A percentile compares a stretch with the other conserved stretches of the same genome.
phyloP scores from a whole-genome alignment of 1,140 invertebrate genomes.

The Trichonephila inaurata region DNA sequence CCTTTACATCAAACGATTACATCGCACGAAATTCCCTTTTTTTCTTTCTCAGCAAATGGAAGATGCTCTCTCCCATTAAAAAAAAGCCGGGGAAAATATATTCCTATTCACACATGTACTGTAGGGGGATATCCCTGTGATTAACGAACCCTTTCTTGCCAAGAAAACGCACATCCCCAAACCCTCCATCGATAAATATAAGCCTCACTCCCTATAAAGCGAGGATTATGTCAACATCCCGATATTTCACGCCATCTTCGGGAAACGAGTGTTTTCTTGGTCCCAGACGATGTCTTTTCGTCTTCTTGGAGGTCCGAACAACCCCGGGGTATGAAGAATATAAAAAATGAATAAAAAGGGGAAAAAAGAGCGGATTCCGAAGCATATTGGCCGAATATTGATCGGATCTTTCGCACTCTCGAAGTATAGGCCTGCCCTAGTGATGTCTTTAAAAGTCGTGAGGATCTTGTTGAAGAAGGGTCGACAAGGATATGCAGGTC shows the following conservation, averaged over 20 bases:
- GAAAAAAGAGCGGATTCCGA: background rate
- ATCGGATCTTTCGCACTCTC: background rate
- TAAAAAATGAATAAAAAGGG: background rate
- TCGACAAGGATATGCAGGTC: background rate
- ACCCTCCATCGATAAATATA: constrained; percentile 21
- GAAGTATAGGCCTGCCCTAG: background rate
- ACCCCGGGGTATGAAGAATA: background rate
- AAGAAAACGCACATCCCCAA: background rate
- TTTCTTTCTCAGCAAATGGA: background rate
- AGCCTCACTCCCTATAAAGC: background rate
- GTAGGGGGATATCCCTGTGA: background rate
- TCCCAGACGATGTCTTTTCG: background rate
- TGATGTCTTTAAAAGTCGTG: background rate
- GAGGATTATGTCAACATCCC: constrained; percentile 49
- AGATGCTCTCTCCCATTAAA: background rate
- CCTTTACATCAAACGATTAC: too few relatives aligned
- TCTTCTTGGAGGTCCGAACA: background rate
- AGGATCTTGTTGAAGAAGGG: background rate
- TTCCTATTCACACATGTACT: background rate
- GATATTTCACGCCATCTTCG: constrained; percentile 21
- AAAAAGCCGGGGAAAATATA: background rate
- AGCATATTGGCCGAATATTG: constrained; percentile 44
- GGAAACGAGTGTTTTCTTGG: constrained; percentile 4
- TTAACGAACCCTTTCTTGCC: constrained; percentile 14
- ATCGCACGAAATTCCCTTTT: too few relatives aligned